A percentile compares a stretch with the other conserved stretches of the same genome.
Evolutionary conservation across 2,888 invertebrate species (phyloP).

Genomic region (Pharmacophagus antenor): DNA sequence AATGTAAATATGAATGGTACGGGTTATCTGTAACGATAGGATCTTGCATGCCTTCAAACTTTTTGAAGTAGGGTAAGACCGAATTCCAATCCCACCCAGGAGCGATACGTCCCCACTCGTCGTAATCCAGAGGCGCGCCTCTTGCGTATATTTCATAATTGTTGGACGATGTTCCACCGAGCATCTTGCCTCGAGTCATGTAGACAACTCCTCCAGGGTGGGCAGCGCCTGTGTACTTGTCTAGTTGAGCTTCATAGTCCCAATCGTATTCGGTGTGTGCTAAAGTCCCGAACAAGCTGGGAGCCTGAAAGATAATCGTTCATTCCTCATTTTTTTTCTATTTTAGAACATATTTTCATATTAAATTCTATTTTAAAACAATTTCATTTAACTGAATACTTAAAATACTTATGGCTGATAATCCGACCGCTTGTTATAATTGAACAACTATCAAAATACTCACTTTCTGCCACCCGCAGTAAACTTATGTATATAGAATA

Average conservation of each 20-base stretch:
- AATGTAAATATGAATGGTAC: slow-evolving; percentile 41
- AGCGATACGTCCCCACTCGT: slow-evolving; percentile 43
- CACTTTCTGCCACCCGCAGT: no score
- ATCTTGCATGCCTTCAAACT: slow-evolving; percentile 47
- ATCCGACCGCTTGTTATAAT: no score
- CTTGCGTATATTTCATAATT: slow-evolving; percentile 46
- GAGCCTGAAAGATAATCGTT: slow-evolving; percentile 39
- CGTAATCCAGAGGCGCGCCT: slow-evolving; percentile 46
- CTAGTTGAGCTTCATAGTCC: slow-evolving; percentile 41
- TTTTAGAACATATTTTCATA: not conserved
- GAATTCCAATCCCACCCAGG: slow-evolving; percentile 47
- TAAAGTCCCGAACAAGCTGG: slow-evolving; percentile 41
- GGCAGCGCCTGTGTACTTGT: slow-evolving; percentile 39
- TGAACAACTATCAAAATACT: no score
- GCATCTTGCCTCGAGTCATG: slow-evolving; percentile 45
- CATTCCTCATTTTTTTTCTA: not conserved
- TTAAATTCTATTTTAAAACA: not conserved
- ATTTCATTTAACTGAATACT: not conserved
- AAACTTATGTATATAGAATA: no score
- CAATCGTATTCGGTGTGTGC: slow-evolving; percentile 44
- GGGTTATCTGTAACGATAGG: slow-evolving; percentile 37
- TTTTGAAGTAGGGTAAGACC: slow-evolving; percentile 45
- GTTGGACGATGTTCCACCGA: slow-evolving; percentile 45
- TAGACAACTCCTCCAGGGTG: slow-evolving; percentile 39
- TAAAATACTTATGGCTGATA: no score